Evolutionary conservation across 2,113 vertebrate genomes (phyloP), one percentile per base, ranked within the genome.

Genomic region (Sitta europaea): DNA sequence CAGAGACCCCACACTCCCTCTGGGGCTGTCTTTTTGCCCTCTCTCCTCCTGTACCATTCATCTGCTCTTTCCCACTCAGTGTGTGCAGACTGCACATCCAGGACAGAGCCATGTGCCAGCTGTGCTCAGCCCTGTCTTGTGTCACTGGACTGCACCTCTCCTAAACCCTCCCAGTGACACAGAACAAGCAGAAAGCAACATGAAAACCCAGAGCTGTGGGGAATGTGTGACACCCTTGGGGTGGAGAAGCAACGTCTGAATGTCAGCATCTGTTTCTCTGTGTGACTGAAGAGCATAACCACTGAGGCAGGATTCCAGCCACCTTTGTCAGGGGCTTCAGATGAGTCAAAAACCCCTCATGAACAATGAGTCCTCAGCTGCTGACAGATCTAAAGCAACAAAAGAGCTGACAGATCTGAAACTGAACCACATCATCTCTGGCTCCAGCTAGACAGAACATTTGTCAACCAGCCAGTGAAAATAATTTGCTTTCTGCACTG

Each of bases 361-460:
- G 81, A 96, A 94, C 94, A 96, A 73, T 82, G 85, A 94, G 62
- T 90, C 85, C 88, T 94, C 88, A 74, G 88, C 92, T 96, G 95
- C 17, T 95, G 95, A 96, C 92, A 96, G 95, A 96, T 94, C 74
- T 95, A 90, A 97, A 80, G 93, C 88, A 95, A 94, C 22, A 87
- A 87, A n/a, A n/a, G n/a, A n/a, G 95, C 17, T 95, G 95, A 96
- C 92, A 96, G 95, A 96, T 94, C 74, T 95, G 88, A 97, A 88
- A 87, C 74, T 51, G 90, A 96, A 83, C 88, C 90, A 73, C 90
- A 95, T 92, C 78, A 88, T 86, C 78, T 88, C 72, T 59, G 78
- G 88, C 90, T 94, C 90, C 81, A 3, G 1, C 78, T 92, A 90
- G 85, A 90, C 94, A 95, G 95, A 91, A 91, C 92, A 92, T 95